phyloP scores from a whole-genome alignment of 2,888 invertebrate species.

The Pteria penguin region DNA sequence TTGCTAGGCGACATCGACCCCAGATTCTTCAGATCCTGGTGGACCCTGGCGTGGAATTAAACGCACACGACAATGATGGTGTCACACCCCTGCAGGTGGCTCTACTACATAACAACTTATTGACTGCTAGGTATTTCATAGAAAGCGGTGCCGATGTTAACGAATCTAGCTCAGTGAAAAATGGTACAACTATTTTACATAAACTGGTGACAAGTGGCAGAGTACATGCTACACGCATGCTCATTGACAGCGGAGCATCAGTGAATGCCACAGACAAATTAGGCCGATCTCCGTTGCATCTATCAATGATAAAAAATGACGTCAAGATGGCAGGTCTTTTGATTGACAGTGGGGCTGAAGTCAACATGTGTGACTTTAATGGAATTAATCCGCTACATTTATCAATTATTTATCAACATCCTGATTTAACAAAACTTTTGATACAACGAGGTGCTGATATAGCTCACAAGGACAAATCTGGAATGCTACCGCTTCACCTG shows the following conservation, averaged over 20 bases:
- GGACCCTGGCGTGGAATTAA: slow-evolving; percentile 63
- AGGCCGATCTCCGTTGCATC: slow-evolving; percentile 66
- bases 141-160: slow-evolving; percentile 69
- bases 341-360: slow-evolving; percentile 59
- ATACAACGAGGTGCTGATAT: slow-evolving; percentile 64
- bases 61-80: slow-evolving; percentile 67
- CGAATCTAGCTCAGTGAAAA: slow-evolving; percentile 59
- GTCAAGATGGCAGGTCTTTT: slow-evolving; percentile 58
- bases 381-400: slow-evolving; percentile 61
- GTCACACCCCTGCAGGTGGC: slow-evolving; percentile 62
- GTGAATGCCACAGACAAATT: slow-evolving; percentile 59
- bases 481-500: slow-evolving; percentile 66
- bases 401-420: slow-evolving; percentile 59
- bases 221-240: slow-evolving; percentile 55
- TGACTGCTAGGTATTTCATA: slow-evolving; percentile 62
- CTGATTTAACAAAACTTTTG: slow-evolving; percentile 60
- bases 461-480: slow-evolving; percentile 59
- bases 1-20: slow-evolving; percentile 62
- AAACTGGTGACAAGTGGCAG: slow-evolving; percentile 64
- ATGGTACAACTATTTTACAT: slow-evolving; percentile 66
- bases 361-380: slow-evolving; percentile 58
- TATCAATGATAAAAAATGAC: slow-evolving; percentile 62
- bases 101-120: slow-evolving; percentile 62
- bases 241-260: slow-evolving; percentile 62
- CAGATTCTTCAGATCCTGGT: slow-evolving; percentile 63